phyloP scores from a whole-genome alignment of 2,888 invertebrate species.

The Phytoseiulus persimilis region DNA sequence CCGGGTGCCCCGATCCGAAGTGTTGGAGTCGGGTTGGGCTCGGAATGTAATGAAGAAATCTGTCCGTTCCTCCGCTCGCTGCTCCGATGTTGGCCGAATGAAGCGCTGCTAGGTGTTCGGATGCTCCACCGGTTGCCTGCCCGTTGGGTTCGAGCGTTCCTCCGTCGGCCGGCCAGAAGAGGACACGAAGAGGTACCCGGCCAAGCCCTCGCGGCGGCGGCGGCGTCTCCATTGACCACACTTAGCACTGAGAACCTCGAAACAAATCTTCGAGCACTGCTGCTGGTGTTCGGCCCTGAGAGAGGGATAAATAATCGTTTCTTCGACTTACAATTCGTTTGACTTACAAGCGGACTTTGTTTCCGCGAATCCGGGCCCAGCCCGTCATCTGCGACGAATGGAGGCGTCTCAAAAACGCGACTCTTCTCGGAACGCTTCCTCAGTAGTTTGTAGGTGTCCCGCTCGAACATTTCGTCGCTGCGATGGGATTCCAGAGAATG shows the following conservation, averaged over 20 bases:
- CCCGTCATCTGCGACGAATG: neutral
- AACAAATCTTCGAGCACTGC: neutral
- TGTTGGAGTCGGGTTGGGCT: neutral
- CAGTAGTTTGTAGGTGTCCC: neutral
- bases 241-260: neutral
- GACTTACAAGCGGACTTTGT: neutral
- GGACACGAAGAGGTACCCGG: neutral
- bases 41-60: constrained; percentile 5
- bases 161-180: neutral
- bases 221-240: neutral
- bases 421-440: neutral
- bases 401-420: neutral
- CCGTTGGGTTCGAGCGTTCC: neutral
- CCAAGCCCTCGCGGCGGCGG: neutral
- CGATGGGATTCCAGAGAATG: neutral
- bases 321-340: neutral
- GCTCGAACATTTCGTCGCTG: neutral
- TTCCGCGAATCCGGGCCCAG: neutral
- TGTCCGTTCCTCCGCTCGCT: neutral
- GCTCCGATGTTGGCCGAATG: neutral
- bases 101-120: neutral
- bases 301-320: neutral
- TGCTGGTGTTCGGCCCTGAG: neutral
- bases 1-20: neutral
- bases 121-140: neutral